phyloP scores from a whole-genome alignment of 2,113 vertebrate species.

The Oreamnos americanus region DNA sequence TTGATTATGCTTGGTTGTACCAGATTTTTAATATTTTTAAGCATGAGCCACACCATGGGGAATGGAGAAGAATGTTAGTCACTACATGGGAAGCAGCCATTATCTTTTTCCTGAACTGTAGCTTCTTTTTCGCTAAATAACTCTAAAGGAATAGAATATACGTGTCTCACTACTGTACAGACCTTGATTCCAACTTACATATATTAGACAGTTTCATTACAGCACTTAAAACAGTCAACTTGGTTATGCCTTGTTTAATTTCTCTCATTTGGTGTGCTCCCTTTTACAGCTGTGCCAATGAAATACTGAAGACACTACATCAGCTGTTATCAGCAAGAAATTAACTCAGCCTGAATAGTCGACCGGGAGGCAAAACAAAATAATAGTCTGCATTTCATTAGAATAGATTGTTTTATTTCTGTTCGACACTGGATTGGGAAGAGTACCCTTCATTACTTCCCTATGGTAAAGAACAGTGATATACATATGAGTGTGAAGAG shows the following conservation, averaged over 20 bases:
- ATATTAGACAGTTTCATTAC: slow-evolving; percentile 24
- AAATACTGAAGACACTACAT: slow-evolving; percentile 27
- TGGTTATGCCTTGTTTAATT: slow-evolving; percentile 25
- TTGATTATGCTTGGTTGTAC: background rate
- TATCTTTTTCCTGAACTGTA: background rate
- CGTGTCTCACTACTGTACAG: background rate
- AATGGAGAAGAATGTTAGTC: background rate
- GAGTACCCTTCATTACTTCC: background rate
- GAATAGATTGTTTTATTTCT: slow-evolving; percentile 27
- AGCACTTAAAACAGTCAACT: background rate
- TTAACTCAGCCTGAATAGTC: slow-evolving; percentile 39
- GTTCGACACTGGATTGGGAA: background rate
- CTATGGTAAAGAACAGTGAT: background rate
- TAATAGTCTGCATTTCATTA: background rate
- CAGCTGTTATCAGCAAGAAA: slow-evolving; percentile 42
- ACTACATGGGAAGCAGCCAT: background rate
- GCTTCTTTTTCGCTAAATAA: background rate
- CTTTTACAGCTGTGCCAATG: background rate
- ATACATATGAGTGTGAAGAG: background rate
- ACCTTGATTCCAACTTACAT: background rate
- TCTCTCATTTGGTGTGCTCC: background rate
- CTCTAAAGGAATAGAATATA: background rate
- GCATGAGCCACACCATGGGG: background rate
- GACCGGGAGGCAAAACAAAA: background rate
- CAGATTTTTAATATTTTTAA: background rate